These are phyloP conservation scores for Nysson spinosus DNA, from an alignment of 2,888 invertebrate genomes.

Conservation along the genomic window DNA sequence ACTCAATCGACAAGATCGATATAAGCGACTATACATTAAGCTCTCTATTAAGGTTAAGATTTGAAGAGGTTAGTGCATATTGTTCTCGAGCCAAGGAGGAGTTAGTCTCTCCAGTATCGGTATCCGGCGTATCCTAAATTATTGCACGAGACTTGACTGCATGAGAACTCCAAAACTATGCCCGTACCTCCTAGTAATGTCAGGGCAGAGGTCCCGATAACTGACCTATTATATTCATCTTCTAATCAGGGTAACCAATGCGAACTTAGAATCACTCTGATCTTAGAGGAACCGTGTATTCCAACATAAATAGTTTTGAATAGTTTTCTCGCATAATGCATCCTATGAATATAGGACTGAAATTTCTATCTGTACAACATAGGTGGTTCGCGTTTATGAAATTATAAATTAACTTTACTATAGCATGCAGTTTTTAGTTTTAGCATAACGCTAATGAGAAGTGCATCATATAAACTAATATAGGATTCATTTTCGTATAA, in stretches of 20 bases:
- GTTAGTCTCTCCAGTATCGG: conserved; percentile 52
- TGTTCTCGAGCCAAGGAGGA: conserved; percentile 46
- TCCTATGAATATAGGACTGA: too few species aligned
- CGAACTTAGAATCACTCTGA: conserved; percentile 30
- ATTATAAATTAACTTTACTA: too few species aligned
- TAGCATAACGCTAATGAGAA: too few species aligned
- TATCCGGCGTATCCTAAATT: conserved; percentile 57
- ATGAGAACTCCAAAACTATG: conserved; percentile 51
- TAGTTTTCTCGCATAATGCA: too few species aligned
- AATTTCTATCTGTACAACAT: too few species aligned
- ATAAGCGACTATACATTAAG: conserved; percentile 49
- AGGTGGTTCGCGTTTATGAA: too few species aligned
- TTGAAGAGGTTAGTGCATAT: conserved; percentile 54
- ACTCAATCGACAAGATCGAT: conserved; percentile 53
- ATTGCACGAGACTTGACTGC: conserved; percentile 52
- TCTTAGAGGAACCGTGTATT: conserved; percentile 32
- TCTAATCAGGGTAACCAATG: conserved; percentile 29
- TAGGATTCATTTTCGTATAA: too few species aligned
- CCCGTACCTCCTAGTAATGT: conserved; percentile 48
- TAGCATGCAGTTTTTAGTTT: too few species aligned
- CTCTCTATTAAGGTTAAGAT: conserved; percentile 57
- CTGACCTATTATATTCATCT: conserved; percentile 59
- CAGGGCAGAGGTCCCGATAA: conserved; percentile 57
- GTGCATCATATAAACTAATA: too few species aligned
- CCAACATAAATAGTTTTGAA: too few species aligned